Evolutionary conservation across 2,113 vertebrate genomes (phyloP).

Genomic region (Ictalurus furcatus): DNA sequence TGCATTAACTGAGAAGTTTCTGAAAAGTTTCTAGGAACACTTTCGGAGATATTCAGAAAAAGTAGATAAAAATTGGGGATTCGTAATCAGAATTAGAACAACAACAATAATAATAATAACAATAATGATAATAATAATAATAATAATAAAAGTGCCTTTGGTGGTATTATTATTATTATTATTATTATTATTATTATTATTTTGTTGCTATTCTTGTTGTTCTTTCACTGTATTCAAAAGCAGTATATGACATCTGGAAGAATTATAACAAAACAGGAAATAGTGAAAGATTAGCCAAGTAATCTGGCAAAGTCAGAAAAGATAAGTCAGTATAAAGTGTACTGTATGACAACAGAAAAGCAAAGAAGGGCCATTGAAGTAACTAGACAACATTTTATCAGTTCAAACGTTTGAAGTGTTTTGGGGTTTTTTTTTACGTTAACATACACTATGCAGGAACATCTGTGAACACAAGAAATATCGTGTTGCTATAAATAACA

Average conservation of each 20-base stretch:
- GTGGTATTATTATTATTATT: not conserved
- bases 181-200: not conserved
- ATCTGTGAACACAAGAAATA: not conserved
- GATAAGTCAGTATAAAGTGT: not conserved
- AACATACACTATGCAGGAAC: not conserved
- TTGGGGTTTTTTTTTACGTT: not conserved
- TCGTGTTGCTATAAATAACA: constrained; percentile 13
- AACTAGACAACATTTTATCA: not conserved
- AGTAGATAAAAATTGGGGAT: not conserved
- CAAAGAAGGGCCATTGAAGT: not conserved
- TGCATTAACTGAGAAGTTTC: not conserved
- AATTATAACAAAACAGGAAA: not conserved
- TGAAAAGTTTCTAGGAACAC: not conserved
- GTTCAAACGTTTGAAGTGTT: not conserved
- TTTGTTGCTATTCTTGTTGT: not conserved
- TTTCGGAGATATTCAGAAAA: not conserved
- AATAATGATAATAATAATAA: no score
- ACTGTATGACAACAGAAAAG: not conserved
- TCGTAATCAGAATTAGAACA: not conserved
- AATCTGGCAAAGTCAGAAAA: not conserved
- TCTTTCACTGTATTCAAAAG: not conserved
- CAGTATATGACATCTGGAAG: not conserved
- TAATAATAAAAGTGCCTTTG: no score
- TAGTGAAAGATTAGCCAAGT: not conserved
- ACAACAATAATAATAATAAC: no score